Conservation (phyloP, 1,140 invertebrate species). For the Steinernema khuongi region DNA sequence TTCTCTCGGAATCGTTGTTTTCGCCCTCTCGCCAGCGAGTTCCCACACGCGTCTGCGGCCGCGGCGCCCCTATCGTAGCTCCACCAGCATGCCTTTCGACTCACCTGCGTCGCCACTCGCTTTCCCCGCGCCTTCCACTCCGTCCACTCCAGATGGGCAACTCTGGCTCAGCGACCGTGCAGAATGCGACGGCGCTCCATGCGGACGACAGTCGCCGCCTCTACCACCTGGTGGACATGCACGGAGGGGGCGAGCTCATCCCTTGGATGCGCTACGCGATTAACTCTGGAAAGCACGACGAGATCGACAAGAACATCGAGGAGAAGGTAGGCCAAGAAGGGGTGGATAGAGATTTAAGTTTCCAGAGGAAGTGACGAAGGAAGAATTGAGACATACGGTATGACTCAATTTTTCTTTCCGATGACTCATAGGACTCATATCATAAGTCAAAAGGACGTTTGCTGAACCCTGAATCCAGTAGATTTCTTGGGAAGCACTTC, state of each 20-base stretch:
- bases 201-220: background rate
- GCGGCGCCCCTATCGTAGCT: too few relatives aligned
- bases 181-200: background rate
- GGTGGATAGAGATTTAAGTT: too few relatives aligned
- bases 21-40: background rate
- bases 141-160: conserved; percentile 10
- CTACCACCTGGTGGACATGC: conserved; percentile 37
- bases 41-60: background rate
- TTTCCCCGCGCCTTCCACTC: too few relatives aligned
- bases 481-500: too few relatives aligned
- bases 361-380: too few relatives aligned
- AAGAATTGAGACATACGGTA: too few relatives aligned
- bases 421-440: too few relatives aligned
- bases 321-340: too few relatives aligned
- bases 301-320: conserved; percentile 51
- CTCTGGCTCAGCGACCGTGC: background rate
- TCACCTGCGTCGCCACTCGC: background rate
- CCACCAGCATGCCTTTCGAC: too few relatives aligned
- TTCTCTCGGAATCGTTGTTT: background rate
- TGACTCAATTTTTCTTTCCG: too few relatives aligned
- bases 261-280: conserved; percentile 56
- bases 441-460: too few relatives aligned
- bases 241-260: conserved; percentile 60
- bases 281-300: conserved; percentile 50
- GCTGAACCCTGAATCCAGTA: too few relatives aligned